Evolutionary conservation across 2,888 invertebrate species (phyloP), one percentile per base, ranked within the genome.

Genomic region (Macaria notata): DNA sequence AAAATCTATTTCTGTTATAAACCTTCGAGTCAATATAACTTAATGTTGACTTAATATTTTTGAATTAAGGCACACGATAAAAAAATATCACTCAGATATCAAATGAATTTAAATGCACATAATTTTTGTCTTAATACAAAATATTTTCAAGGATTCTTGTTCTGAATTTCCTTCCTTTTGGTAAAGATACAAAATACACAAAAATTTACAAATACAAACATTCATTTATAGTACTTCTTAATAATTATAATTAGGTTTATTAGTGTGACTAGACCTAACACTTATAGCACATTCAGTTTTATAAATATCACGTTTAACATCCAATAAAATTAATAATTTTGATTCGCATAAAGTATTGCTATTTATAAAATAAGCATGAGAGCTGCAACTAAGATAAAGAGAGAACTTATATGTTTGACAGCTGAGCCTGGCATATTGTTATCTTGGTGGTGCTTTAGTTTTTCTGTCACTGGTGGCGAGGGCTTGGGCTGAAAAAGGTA

Each of bases 391-490:
- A 49, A 3, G 48, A 46, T 45, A 3, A 49, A n/a, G 7, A 54
- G 31, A 42, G 54, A 59, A 30, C 48, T 5, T 9, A 59, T 4
- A 31, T 59, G 33, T 38, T 8, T 43, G 9, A 38, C 46, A 4
- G 54, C 51, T 4, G 66, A 50, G 0, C 58, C 59, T 39, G 55
- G 47, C 3, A 3, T 3, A 19, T 19, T 19, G 19, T 19, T 19
- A 19, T 19, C 19, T 19, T 19, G 19, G 3, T 30, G 56, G 0
- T 56, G 51, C 0, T 54, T 46, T 4, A 68, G 44, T 31, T 70
- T 72, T 46, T 67, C 76, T 3, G 70, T 61, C 0, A 71, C 73
- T 4, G 66, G 30, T 43, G 54, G 46, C 48, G n/a, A 44, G 29
- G 49, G 55, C 3, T 41, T 31, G 38, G 70, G 61, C 75, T 75